Evolutionary conservation across 2,888 invertebrate species (phyloP), one percentile per base, ranked within the genome.

Genomic region (Griposia aprilina): DNA sequence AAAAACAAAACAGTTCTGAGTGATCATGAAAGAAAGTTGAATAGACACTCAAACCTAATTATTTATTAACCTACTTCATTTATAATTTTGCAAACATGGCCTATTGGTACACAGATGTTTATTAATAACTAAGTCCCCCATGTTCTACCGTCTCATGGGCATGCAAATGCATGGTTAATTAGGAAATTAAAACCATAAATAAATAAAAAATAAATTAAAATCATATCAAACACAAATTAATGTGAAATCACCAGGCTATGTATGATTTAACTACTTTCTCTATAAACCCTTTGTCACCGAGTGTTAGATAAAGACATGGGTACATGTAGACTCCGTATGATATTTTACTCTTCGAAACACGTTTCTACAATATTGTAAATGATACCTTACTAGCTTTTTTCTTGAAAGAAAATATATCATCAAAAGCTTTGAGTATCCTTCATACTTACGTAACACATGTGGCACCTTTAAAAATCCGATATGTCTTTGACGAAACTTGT

Each of bases 391-490:
- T 7, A 30, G 1, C 1, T 41, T 74, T 48, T 20, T 41, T 1
- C 41, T 50, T 50, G 6, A 45, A 72, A 36, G 10, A 26, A 7
- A 65, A 36, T 48, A 15, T 63, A 26, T 62, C 36, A 62, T 65
- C n/a, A 76, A 71, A 62, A 76, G n/a, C 23, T 45, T 5, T 30
- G 20, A 36, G 13, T n/a, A 65, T 71, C 55, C 4, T 36, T 74
- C 50, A 65, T 30, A 23, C 68, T 76, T 84, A 71, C 48, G 73
- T 79, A 79, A 79, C 41, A 20, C n/a, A 68, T 11, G 11, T 73
- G 30, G 15, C 26, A 36, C n/a, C 30, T 65, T 36, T 50, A 48
- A 60, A 69, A 59, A 65, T n/a, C 30, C 13, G 3, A 55, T 41
- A 50, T 17, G 0, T 57, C n/a, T 69, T 65, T 41, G 48, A 69